Evolutionary conservation across 2,888 invertebrate species (phyloP).

Genomic region (Willowsia nigromaculata): DNA sequence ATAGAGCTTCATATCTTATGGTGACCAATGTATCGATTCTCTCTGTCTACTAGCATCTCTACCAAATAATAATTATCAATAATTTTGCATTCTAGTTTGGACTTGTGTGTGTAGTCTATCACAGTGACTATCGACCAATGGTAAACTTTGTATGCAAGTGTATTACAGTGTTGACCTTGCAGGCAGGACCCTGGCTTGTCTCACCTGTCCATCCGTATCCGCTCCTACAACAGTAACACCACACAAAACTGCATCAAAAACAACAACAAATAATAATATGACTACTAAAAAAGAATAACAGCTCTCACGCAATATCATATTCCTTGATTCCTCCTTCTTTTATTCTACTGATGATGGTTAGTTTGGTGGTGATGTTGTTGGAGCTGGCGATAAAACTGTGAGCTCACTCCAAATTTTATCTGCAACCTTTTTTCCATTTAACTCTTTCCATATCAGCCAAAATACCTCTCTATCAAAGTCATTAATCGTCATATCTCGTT

Average conservation of each 20-base stretch:
- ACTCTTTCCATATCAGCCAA: not conserved
- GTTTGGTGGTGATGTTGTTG: no score
- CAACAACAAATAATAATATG: no score
- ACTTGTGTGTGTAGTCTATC: no score
- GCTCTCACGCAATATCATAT: slow-evolving; percentile 6
- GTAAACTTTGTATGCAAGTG: not conserved
- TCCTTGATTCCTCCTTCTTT: not conserved
- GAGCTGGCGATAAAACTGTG: no score
- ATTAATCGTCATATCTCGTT: slow-evolving; percentile 20
- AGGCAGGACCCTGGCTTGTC: slow-evolving; percentile 71
- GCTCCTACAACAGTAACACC: slow-evolving; percentile 9
- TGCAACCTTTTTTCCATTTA: not conserved
- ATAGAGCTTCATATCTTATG: no score
- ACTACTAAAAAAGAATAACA: slow-evolving; percentile 11
- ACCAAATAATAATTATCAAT: no score
- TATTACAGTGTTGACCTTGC: slow-evolving; percentile 41
- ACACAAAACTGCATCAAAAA: not conserved
- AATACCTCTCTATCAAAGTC: not conserved
- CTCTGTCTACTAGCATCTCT: not conserved
- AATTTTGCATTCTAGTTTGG: no score
- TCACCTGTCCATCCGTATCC: slow-evolving; percentile 69
- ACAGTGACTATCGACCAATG: no score
- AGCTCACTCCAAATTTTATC: not conserved
- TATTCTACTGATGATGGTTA: not conserved
- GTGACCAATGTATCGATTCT: slow-evolving; percentile 29